Conservation (phyloP, 2,113 vertebrate species). For the Heteronetta atricapilla region DNA sequence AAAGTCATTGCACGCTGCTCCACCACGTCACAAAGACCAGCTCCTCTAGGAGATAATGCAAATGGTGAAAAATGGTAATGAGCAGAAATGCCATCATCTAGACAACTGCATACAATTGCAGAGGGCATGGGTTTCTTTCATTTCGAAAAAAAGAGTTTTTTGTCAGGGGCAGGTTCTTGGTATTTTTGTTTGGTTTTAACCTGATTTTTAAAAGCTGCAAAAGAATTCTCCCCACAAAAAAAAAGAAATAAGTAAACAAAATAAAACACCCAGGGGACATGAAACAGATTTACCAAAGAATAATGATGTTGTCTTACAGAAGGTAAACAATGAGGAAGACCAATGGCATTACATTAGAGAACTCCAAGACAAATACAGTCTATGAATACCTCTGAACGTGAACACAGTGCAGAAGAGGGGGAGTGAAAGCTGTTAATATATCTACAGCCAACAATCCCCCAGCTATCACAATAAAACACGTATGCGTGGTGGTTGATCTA, state of each 20-base stretch:
- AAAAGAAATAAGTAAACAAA: no score
- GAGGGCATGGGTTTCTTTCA: background rate
- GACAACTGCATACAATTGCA: background rate
- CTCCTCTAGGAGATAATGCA: background rate
- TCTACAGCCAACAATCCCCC: background rate
- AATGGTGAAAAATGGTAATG: background rate
- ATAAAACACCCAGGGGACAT: background rate
- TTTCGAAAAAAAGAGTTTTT: background rate
- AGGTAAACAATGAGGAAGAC: constrained; percentile 46
- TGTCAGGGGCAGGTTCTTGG: background rate
- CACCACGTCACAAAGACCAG: background rate
- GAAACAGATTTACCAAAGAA: constrained; percentile 37
- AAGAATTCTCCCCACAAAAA: background rate
- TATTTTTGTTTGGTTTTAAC: background rate
- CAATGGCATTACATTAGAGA: constrained; percentile 6
- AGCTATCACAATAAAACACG: background rate
- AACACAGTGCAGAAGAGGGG: background rate
- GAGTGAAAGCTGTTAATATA: background rate
- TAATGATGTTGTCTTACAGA: constrained; percentile 8
- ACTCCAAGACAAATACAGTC: constrained; percentile 21
- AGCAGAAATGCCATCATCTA: background rate
- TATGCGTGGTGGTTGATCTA: background rate
- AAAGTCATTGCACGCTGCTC: background rate
- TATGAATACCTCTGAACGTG: background rate
- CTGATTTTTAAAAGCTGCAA: background rate